Evolutionary conservation across 2,888 invertebrate species (phyloP), one percentile per base, ranked within the genome.

Genomic region (Myathropa florea): DNA sequence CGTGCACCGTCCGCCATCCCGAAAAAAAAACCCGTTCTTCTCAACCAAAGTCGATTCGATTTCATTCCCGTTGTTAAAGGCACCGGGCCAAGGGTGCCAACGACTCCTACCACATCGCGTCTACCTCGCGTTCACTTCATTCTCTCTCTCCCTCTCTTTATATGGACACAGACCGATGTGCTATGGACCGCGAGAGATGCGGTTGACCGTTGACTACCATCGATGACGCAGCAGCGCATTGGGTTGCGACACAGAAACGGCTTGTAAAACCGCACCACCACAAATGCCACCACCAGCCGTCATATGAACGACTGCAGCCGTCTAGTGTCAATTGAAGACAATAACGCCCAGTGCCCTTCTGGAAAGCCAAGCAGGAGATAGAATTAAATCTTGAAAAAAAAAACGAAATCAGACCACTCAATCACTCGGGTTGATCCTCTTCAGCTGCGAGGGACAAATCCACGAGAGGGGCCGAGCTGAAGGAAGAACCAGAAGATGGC

Each of bases 371-470:
- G 67, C 57, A 70, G 33, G 23, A 30, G 18, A 53, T 23, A 70
- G 61, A 80, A 76, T 68, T 68, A 79, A 73, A 75, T 70, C 39
- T 73, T 39, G 28, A 30, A 57, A n/a, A 28, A 30, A 57, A n/a
- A 28, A 21, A 30, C 18, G 28, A 78, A 57, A 71, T 80, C 81
- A 82, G 64, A 76, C 85, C 83, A 83, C 83, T 86, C 86, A 86
- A 86, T 86, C 83, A 86, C 64, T 83, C 55, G 73, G 60, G 60
- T 81, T 76, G 81, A 82, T 81, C 84, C 77, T 82, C 85, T 73
- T 77, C 63, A 82, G 72, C 64, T 81, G 61, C 59, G 72, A 23
- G 24, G 24, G 71, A 79, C 65, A 75, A 71, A 80, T 71, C 36
- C 70, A 63, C 18, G 23, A 64, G 12, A 63, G 64, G 14, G 36